Evolutionary conservation across 2,888 invertebrate genomes (phyloP).

Genomic region (Amaurobius ferox): DNA sequence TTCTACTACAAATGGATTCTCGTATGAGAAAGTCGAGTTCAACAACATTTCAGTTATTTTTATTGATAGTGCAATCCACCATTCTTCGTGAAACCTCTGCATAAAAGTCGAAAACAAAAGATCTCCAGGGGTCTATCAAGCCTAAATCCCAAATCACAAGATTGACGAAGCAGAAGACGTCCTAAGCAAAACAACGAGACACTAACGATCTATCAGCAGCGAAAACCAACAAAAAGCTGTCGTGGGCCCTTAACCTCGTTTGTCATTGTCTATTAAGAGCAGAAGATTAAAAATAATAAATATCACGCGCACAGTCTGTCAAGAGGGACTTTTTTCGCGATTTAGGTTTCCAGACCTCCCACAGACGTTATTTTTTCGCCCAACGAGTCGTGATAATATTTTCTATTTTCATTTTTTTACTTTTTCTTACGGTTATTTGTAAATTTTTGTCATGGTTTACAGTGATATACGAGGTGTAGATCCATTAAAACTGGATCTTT

Average conservation of each 20-base stretch:
- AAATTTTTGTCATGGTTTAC: background rate
- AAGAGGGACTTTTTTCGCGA: conserved; percentile 8
- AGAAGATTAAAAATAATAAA: conserved; percentile 21
- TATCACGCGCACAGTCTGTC: conserved; percentile 32
- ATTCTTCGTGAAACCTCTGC: too few relatives aligned
- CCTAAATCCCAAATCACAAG: too few relatives aligned
- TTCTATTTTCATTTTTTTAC: conserved; percentile 48
- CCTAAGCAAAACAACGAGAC: background rate
- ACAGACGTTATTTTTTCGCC: background rate
- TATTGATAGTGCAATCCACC: too few relatives aligned
- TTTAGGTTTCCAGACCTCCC: conserved; percentile 22
- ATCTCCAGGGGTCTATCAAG: too few relatives aligned
- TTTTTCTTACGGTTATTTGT: background rate
- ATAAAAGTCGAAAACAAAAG: too few relatives aligned
- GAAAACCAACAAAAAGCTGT: background rate
- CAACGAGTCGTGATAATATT: background rate
- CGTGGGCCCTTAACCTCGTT: background rate
- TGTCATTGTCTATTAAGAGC: conserved; percentile 2
- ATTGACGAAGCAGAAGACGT: too few relatives aligned
- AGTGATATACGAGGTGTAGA: background rate
- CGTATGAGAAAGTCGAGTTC: too few relatives aligned
- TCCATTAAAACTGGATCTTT: background rate
- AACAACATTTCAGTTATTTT: too few relatives aligned
- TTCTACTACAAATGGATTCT: too few relatives aligned
- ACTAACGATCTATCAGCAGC: background rate